Base-by-base conservation (phyloP, 2,797 vertebrate species). In the Cyprinella venusta region DNA sequence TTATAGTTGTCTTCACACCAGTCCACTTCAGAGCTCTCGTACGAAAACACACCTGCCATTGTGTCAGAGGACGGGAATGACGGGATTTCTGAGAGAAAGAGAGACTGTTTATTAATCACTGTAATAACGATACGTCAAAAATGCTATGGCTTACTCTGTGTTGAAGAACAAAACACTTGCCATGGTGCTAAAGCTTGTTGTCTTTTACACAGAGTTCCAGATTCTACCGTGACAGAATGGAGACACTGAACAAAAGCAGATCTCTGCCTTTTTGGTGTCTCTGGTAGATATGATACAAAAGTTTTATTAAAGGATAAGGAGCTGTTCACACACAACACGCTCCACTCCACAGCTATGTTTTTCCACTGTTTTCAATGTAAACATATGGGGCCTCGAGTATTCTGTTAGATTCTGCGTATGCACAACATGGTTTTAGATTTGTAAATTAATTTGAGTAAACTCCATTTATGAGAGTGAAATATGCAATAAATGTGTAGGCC, bases 1-100 rank as follows among this genome's bases (percentile, higher is more conserved):
- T 80, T 94, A 69, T 97, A 99, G 93, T 99, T 99, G 88, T 91
- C 91, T 88, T 99, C 98, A 0, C 98, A 99, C 97, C 98, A 99
- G 91, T 99, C 98, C 21, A 99, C 87, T 18, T 98, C 96, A 0
- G 98, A 97, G 18, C 97, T 99, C 88, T 96, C 94, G 36, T 99
- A 98, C 65, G 97, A 93, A 21, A 98, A 96, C 85, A 95, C 91
- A 61, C 91, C 95, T 0, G 93, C 88, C 95, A 97, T 97, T 86
- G 81, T 90, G 85, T 91, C 91, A 56, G 69, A 70, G 1, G 90
- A 93, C 72, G 88, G 91, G 56, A 93, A 78, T 3, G 90, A 93
- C 70, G 86, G 91, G 65, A 93, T 40, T 7, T 90, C 94, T 95
- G 76, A 59, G 54, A 56, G 40, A 78, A 67, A n/a, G 48, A 30